phyloP scores from a whole-genome alignment of 30 jellyfish, hydroid and myxozoan genomes.

The Cassiopea andromeda region DNA sequence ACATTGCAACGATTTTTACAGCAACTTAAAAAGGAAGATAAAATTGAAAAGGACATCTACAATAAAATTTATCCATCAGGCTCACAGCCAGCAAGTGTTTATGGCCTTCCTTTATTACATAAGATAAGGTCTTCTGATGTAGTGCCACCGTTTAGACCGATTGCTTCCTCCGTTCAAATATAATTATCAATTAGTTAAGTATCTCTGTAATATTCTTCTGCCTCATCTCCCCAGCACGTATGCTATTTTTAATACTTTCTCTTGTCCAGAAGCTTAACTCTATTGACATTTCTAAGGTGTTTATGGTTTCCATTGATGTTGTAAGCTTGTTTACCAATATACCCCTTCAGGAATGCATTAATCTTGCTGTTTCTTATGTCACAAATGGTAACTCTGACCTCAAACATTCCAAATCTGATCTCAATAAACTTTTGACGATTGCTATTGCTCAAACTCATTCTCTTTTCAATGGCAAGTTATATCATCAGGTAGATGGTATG shows the following conservation, averaged over 20 bases:
- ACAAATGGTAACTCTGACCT: background rate
- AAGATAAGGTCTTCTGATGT: no score
- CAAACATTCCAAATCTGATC: background rate
- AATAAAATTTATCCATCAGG: no score
- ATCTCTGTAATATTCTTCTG: background rate
- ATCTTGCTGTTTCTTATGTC: background rate
- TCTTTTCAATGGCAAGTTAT: background rate
- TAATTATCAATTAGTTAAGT: background rate
- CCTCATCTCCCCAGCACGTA: background rate
- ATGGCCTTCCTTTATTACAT: no score
- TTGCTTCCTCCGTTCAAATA: background rate
- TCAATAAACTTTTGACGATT: background rate
- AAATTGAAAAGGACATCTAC: no score
- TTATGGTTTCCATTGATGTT: background rate
- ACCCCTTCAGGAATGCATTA: background rate
- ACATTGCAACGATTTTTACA: no score
- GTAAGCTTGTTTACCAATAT: background rate
- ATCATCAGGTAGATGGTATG: background rate
- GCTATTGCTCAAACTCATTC: background rate
- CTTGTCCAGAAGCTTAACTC: background rate
- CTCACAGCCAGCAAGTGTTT: no score
- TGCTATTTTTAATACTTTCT: background rate
- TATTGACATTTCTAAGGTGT: background rate
- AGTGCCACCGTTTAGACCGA: no score
- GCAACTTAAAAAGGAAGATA: no score